Percentiles rank a stretch among this genome's conserved stretches.
These are phyloP conservation scores for Ceratothoa steindachneri DNA, from an alignment of 2,888 invertebrate species.

Conservation along the genomic window DNA sequence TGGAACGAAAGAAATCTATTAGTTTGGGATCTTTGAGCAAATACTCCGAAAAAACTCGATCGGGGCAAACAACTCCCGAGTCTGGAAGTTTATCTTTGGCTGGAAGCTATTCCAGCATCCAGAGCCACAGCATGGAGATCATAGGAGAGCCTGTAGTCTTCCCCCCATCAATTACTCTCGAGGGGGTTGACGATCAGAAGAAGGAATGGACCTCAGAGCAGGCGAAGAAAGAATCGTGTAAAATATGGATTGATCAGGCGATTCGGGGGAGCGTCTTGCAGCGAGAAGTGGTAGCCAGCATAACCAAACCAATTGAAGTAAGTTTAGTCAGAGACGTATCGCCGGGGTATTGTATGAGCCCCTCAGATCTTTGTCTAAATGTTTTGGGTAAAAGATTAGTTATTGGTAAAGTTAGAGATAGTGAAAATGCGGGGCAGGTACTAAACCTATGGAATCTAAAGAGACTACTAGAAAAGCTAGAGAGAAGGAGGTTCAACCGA, in stretches of 20 bases:
- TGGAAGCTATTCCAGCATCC: slow-evolving; percentile 38
- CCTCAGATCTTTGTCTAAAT: no score
- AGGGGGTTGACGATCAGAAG: not conserved
- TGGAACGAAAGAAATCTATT: slow-evolving; percentile 37
- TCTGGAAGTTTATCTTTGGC: slow-evolving; percentile 30
- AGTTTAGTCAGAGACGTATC: no score
- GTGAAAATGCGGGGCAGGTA: no score
- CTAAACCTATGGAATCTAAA: no score
- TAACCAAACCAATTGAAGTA: not conserved
- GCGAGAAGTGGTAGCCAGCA: not conserved
- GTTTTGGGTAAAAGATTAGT: no score
- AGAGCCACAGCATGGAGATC: slow-evolving; percentile 9
- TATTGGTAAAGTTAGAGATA: no score
- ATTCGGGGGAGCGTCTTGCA: not conserved
- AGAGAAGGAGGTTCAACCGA: no score
- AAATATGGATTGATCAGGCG: not conserved
- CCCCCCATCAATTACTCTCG: not conserved
- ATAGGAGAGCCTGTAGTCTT: not conserved
- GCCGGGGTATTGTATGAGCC: no score
- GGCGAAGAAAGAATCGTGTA: not conserved
- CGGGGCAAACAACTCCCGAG: slow-evolving; percentile 5
- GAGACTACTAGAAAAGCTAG: no score
- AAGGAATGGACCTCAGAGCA: not conserved
- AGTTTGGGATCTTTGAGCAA: slow-evolving; percentile 26
- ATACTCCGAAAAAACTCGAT: slow-evolving; percentile 2